These are phyloP conservation scores for Rhyacophila brunnea DNA, from an alignment of 1,140 invertebrate species.

Conservation along the genomic window DNA sequence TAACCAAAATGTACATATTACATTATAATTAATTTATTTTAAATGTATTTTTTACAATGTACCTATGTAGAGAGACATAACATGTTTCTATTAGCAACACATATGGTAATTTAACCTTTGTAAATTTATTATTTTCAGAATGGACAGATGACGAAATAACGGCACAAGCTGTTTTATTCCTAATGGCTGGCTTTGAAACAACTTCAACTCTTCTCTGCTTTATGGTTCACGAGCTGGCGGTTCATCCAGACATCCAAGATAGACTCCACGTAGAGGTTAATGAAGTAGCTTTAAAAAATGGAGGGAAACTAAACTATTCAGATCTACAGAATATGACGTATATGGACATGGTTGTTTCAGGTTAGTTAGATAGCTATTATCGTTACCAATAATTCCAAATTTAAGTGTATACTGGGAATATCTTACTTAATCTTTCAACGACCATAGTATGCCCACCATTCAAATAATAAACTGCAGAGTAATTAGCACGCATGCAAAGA, in stretches of 20 bases:
- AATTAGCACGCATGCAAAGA: no score
- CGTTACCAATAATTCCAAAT: no score
- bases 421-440: no score
- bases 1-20: no score
- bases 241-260: conserved; percentile 51
- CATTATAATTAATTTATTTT: no score
- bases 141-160: conserved; percentile 30
- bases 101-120: no score
- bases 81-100: neutral
- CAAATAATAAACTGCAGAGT: no score
- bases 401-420: no score
- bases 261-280: conserved; percentile 48
- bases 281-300: conserved; percentile 31
- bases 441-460: no score
- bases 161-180: conserved; percentile 37
- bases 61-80: no score
- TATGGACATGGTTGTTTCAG: conserved; percentile 21
- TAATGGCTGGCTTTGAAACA: conserved; percentile 44
- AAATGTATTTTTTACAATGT: no score
- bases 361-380: no score
- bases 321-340: conserved; percentile 43
- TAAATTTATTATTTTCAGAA: conserved; percentile 1
- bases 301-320: conserved; percentile 41
- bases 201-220: conserved; percentile 45
- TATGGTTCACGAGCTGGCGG: conserved; percentile 46